Base-by-base conservation (phyloP, 1,140 invertebrate species). In the Saccostrea cuccullata region DNA sequence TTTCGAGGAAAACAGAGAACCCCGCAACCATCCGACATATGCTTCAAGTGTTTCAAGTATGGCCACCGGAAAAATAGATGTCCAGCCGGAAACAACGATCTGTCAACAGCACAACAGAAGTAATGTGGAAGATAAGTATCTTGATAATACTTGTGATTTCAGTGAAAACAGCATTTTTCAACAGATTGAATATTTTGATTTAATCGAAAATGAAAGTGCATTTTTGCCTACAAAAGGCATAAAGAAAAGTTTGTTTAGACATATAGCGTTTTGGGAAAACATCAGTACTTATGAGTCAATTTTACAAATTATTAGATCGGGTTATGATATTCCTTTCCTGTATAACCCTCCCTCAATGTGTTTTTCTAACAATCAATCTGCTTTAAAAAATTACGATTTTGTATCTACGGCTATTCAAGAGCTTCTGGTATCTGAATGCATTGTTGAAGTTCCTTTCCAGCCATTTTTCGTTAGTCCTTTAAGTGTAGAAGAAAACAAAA, bases 361-460 rank as follows among this genome's bases (percentile, higher is more conserved):
- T 17, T 60, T 87, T 2, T 26, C 11, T 40, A 60, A 83, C 58
- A 87, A 87, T 60, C 30, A 36, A 30, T 87, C 77, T 60, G 86
- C 73, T 17, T 40, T 58, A 23, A 11, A 60, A 83, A 77, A 87
- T 58, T 0, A 82, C 11, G 47, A 82, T 30, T 87, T 87, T 47
- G 86, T 82, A 58, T 20, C 11, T 12, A 20, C 58, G 5, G 30
- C 77, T 87, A 64, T 87, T 36, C 55, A 58, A 58, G 73, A 87
- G 15, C 55, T 87, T 2, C 20, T 82, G 13, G 8, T 56, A 8
- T 60, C 86, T 23, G 40, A 55, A n/a, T 83, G 83, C 56, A 58
- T 87, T 82, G 55, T 89, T 12, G 20, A 87, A 77, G 56, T 82
- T 20, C 89, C 86, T 55, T 89, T 89, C 85, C 30, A 47, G 17